Evolutionary conservation across 2,113 vertebrate species (phyloP).

Genomic region (Pleuronectes platessa): DNA sequence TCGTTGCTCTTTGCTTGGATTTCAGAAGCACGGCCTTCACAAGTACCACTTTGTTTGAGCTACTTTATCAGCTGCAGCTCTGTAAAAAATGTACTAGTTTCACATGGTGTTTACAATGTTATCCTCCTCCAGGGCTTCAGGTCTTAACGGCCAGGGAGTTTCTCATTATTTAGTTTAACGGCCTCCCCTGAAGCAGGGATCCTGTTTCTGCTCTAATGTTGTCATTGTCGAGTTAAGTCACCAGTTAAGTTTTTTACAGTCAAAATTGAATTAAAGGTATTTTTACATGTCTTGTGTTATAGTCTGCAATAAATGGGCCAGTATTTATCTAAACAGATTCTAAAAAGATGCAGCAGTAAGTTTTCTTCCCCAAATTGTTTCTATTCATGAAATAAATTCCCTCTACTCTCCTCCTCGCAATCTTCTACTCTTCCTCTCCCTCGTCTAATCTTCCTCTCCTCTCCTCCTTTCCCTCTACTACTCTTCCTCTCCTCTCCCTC

Average conservation of each 20-base stretch:
- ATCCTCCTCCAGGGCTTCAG: background rate
- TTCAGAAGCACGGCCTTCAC: conserved; percentile 31
- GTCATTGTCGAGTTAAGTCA: conserved; percentile 22
- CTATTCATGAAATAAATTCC: too few species aligned
- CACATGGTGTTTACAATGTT: conserved; percentile 48
- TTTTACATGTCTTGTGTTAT: too few species aligned
- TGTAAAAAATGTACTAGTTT: conserved; percentile 39
- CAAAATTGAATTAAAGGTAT: background rate
- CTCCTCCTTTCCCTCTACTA: too few species aligned
- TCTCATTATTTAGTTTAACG: conserved; percentile 40
- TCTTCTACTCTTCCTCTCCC: too few species aligned
- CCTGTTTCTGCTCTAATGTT: conserved; percentile 21
- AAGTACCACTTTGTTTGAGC: conserved; percentile 52
- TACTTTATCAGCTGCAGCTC: conserved; percentile 49
- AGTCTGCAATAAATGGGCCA: too few species aligned
- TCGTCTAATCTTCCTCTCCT: background rate
- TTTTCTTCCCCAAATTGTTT: too few species aligned
- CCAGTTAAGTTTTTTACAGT: conserved; percentile 1
- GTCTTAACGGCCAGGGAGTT: conserved; percentile 4
- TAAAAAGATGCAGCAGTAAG: too few species aligned
- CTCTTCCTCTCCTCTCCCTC: background rate
- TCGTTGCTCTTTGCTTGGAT: conserved; percentile 23
- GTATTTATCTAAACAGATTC: too few species aligned
- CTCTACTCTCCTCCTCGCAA: too few species aligned
- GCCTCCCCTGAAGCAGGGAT: conserved; percentile 15